Conservation (phyloP, 2,797 vertebrate genomes). For the Diplodus puntazzo region DNA sequence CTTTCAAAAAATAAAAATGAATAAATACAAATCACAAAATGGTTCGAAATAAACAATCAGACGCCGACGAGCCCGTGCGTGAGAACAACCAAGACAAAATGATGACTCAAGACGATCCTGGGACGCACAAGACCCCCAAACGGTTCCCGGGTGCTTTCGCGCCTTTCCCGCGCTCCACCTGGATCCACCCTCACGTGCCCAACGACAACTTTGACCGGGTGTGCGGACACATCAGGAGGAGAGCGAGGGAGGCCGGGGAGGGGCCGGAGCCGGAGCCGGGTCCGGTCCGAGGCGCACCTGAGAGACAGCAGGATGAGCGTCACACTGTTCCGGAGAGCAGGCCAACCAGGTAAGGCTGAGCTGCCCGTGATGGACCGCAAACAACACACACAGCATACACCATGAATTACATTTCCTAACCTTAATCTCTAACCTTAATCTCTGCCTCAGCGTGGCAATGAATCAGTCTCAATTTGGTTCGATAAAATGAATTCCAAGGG, state of each 20-base stretch:
- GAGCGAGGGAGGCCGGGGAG: constrained; percentile 60
- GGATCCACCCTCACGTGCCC: constrained; percentile 85
- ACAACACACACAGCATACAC: background rate
- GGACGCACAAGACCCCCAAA: constrained; percentile 37
- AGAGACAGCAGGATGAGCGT: background rate
- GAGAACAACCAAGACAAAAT: background rate
- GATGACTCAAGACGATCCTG: background rate
- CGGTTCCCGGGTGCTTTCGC: constrained; percentile 63
- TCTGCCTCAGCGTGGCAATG: background rate
- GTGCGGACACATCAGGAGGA: constrained; percentile 86
- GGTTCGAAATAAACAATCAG: background rate
- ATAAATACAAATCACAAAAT: background rate
- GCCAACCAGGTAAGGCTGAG: too few relatives aligned
- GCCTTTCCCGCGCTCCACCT: constrained; percentile 86
- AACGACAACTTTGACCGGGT: constrained; percentile 82
- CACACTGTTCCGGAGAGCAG: too few relatives aligned
- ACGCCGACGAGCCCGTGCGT: background rate
- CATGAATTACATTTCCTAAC: background rate
- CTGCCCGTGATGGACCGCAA: background rate
- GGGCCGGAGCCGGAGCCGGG: background rate
- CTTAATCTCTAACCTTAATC: background rate
- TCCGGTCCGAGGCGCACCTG: background rate
- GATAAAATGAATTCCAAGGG: background rate
- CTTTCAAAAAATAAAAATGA: background rate
- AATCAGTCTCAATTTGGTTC: background rate